phyloP scores from a whole-genome alignment of 2,797 vertebrate species.

The Avahi laniger region DNA sequence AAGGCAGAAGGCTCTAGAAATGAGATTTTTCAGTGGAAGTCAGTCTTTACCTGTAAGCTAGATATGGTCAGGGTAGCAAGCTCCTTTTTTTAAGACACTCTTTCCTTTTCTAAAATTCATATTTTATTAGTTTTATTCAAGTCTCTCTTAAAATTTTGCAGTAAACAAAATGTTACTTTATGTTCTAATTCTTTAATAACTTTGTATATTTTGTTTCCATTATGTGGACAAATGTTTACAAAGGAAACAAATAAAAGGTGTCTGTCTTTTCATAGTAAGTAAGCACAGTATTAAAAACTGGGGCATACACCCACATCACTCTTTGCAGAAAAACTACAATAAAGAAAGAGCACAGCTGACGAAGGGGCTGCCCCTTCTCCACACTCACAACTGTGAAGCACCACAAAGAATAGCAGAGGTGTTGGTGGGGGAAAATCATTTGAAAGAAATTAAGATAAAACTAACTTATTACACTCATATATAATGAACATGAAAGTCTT shows the following conservation, averaged over 20 bases:
- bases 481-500: slow-evolving; percentile 27
- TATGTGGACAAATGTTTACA: background rate
- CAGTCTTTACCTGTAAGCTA: background rate
- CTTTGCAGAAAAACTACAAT: slow-evolving; percentile 49
- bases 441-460: slow-evolving; percentile 59
- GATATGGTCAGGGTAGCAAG: background rate
- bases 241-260: slow-evolving; percentile 39
- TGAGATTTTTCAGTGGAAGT: background rate
- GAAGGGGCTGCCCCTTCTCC: background rate
- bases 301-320: slow-evolving; percentile 42
- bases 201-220: background rate
- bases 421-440: background rate
- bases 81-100: background rate
- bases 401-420: background rate
- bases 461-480: background rate
- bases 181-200: slow-evolving; percentile 19
- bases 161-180: slow-evolving; percentile 23
- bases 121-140: slow-evolving; percentile 41
- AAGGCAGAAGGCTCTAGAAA: slow-evolving; percentile 5
- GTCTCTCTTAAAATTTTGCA: slow-evolving; percentile 12
- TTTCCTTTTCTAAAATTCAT: background rate
- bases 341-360: background rate
- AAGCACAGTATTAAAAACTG: slow-evolving; percentile 42
- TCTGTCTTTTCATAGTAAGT: background rate
- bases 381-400: background rate